Percentiles rank a stretch among this genome's conserved stretches.
phyloP scores from a whole-genome alignment of 2,888 invertebrate genomes.

The Amphimallon solstitiale region DNA sequence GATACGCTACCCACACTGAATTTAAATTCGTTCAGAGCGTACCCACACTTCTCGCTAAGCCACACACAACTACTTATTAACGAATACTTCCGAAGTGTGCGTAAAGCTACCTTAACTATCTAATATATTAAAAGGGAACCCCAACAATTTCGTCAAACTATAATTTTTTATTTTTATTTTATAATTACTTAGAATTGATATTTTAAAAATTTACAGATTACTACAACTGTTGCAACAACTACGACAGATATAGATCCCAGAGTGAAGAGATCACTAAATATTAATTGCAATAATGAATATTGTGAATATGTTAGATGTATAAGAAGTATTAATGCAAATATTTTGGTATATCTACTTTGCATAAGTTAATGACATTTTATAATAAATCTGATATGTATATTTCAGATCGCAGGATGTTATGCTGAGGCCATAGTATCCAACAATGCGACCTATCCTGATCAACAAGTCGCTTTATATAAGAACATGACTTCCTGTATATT shows the following conservation, averaged over 20 bases:
- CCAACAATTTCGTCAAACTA: too few relatives aligned
- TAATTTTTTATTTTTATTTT: too few relatives aligned
- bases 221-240: slow-evolving; percentile 55
- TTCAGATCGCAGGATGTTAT: slow-evolving; percentile 67
- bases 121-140: too few relatives aligned
- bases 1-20: too few relatives aligned
- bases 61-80: too few relatives aligned
- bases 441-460: slow-evolving; percentile 64
- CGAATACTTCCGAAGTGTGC: too few relatives aligned
- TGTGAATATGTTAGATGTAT: slow-evolving; percentile 71
- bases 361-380: not conserved
- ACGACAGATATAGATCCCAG: slow-evolving; percentile 33
- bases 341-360: slow-evolving; percentile 63
- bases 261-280: not conserved
- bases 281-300: slow-evolving; percentile 67
- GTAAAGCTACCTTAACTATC: too few relatives aligned
- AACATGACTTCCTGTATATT: slow-evolving; percentile 75
- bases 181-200: too few relatives aligned
- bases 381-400: slow-evolving; percentile 8
- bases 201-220: not conserved
- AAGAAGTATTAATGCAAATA: slow-evolving; percentile 67
- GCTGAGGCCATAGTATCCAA: slow-evolving; percentile 66
- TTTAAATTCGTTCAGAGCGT: too few relatives aligned
- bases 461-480: slow-evolving; percentile 68
- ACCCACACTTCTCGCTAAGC: too few relatives aligned